These are phyloP conservation scores for Fratercula arctica DNA, from an alignment of 2,797 vertebrate genomes.

Conservation along the genomic window DNA sequence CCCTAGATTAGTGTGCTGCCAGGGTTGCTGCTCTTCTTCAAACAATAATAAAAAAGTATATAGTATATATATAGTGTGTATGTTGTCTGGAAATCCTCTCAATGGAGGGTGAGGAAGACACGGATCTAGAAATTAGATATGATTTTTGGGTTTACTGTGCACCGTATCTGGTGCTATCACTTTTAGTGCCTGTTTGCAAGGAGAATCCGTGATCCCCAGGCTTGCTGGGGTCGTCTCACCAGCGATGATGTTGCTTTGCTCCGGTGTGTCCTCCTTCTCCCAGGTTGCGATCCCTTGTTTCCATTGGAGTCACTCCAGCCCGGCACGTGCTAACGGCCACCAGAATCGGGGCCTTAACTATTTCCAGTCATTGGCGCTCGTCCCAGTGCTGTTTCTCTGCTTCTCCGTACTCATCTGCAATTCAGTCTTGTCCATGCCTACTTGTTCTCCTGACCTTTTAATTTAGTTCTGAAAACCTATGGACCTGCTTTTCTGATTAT, in stretches of 20 bases:
- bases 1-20: conserved; percentile 22
- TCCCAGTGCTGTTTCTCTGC: background rate
- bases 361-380: background rate
- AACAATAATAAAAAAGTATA: background rate
- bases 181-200: background rate
- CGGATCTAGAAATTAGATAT: background rate
- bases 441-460: conserved; percentile 49
- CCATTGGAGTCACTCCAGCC: background rate
- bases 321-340: fast-evolving
- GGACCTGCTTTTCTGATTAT: background rate
- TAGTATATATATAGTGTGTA: background rate
- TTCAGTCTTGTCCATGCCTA: conserved; percentile 6
- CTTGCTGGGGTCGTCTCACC: background rate
- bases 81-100: background rate
- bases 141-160: background rate
- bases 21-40: background rate
- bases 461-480: background rate
- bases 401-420: background rate
- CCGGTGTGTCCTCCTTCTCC: background rate
- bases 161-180: background rate
- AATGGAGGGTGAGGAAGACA: background rate
- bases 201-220: background rate
- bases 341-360: background rate
- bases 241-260: background rate
- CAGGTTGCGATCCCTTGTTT: background rate